Evolutionary conservation across 37 sponge, comb jelly and placozoan species (phyloP).

Genomic region (Petrosia ficiformis): DNA sequence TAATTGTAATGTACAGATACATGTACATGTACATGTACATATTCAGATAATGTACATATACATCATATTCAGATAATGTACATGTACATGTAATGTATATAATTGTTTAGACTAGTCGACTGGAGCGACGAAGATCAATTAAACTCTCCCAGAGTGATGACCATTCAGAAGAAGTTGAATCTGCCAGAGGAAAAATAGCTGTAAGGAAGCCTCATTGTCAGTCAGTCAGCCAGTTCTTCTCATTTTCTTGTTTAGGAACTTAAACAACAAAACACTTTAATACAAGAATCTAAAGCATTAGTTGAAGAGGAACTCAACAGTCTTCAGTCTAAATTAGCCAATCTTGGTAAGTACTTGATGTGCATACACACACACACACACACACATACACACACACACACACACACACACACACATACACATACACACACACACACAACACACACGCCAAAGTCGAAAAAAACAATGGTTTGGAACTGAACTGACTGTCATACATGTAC

Average conservation of each 20-base stretch:
- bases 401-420: not conserved
- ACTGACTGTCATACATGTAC: too few species aligned
- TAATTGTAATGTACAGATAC: too few species aligned
- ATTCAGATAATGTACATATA: too few species aligned
- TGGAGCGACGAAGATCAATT: conserved; percentile 20
- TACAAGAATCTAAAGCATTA: conserved; percentile 59
- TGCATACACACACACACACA: not conserved
- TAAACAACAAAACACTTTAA: conserved; percentile 66
- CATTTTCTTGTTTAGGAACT: conserved; percentile 51
- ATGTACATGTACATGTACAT: too few species aligned
- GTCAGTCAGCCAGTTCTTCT: not conserved
- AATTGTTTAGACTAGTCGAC: not conserved
- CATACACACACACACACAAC: not conserved
- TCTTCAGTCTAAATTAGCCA: conserved; percentile 45
- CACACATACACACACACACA: not conserved
- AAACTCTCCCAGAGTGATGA: conserved; percentile 22
- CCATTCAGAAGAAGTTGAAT: conserved; percentile 32
- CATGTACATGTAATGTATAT: not conserved
- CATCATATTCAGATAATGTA: too few species aligned
- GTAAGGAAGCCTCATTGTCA: conserved; percentile 13
- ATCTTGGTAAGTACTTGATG: conserved; percentile 8
- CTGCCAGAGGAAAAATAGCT: conserved; percentile 40
- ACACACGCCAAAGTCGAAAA: too few species aligned
- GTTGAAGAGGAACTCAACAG: conserved; percentile 65
- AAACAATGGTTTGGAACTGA: too few species aligned